Evolutionary conservation across 30 jellyfish, hydroid and myxozoan genomes (phyloP).

Genomic region (Phacellophora camtschatica): DNA sequence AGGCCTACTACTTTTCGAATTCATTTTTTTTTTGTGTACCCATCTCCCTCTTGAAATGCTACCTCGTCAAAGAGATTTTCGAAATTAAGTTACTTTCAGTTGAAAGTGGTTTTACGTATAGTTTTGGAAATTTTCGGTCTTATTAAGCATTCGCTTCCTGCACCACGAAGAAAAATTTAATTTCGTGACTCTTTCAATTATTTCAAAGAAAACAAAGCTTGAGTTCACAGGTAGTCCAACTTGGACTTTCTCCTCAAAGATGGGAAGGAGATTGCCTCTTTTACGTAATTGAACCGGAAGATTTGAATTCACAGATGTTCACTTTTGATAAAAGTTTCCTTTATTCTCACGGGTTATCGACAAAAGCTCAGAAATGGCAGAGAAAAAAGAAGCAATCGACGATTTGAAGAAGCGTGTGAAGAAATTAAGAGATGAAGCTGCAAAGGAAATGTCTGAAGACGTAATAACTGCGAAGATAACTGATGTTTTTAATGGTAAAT

Average conservation of each 20-base stretch:
- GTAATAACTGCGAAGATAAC: constrained; percentile 7
- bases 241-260: not conserved
- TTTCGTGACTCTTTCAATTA: not conserved
- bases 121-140: too few relatives aligned
- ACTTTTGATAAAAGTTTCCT: too few relatives aligned
- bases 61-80: too few relatives aligned
- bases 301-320: not conserved
- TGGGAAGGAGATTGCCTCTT: not conserved
- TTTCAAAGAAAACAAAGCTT: not conserved
- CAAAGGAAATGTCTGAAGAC: constrained; percentile 28
- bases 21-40: too few relatives aligned
- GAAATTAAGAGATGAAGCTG: constrained; percentile 27
- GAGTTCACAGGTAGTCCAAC: not conserved
- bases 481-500: constrained; percentile 45
- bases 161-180: too few relatives aligned
- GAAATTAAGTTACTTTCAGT: too few relatives aligned
- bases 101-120: too few relatives aligned
- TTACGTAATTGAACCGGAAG: not conserved
- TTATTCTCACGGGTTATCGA: too few relatives aligned
- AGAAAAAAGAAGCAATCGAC: not conserved
- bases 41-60: too few relatives aligned
- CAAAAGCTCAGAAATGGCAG: not conserved
- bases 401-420: constrained; percentile 13
- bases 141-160: too few relatives aligned
- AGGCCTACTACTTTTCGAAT: too few relatives aligned